Base-by-base conservation (phyloP, 2,113 vertebrate species). In the Nasalis larvatus region DNA sequence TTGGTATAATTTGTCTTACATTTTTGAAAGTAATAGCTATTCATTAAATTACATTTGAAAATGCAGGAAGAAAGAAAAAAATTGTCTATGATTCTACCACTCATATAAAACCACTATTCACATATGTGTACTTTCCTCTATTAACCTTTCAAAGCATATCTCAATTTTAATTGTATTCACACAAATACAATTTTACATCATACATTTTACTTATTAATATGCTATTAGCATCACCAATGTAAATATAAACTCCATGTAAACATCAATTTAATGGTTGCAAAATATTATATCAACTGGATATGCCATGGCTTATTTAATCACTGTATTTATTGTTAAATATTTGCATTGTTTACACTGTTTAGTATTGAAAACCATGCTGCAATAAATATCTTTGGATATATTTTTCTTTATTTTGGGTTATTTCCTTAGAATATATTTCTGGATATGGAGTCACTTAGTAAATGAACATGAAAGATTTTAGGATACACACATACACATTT, bases 31-130 rank as follows among this genome's bases (percentile, higher is more conserved):
- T 87, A 92, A 89, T 49, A 96, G 37, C 56, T 95, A 85, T 89
- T 95, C 84, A 92, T 87, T 96, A 98, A 94, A 84, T 89, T 82
- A 92, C 27, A 94, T 86, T 85, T 90, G 56, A 92, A 96, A 96
- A 86, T 84, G 18, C 49, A 87, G 40, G 56, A 87, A 74, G 56
- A 87, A 95, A 93, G 71, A 68, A 85, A 83, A 90, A 60, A 32
- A 42, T 45, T 54, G 16, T 66, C 37, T 82, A 25, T 9, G 20
- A 42, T 85, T 9, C 54, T 76, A 77, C 23, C 25, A 54, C n/a
- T 56, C 60, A 90, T 91, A 77, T 86, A 80, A 90, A 95, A 73
- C 6, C 21, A 89, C 30, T 71, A 78, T 77, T 87, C 52, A 76
- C 30, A 52, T 85, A 40, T 45, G 20, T 45, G 8, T 18, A 47